Conservation (phyloP, 2,888 invertebrate species). For the Tetragonisca angustula region DNA sequence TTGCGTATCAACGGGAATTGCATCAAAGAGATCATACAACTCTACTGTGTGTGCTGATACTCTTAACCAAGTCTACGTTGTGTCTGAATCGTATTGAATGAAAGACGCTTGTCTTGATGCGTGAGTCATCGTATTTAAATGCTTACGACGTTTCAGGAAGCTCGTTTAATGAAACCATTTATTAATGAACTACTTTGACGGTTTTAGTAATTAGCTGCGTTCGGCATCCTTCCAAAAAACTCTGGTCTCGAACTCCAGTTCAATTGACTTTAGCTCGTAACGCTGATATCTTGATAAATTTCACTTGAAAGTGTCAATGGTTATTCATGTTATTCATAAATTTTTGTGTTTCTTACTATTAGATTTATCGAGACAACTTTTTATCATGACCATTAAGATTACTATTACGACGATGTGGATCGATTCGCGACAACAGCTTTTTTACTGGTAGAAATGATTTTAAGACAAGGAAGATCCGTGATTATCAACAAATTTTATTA, state of each 20-base stretch:
- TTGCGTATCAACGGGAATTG: conserved; percentile 74
- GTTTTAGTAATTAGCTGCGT: background rate
- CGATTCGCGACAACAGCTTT: no score
- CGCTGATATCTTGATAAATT: background rate
- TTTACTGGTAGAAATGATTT: no score
- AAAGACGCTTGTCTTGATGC: conserved; percentile 30
- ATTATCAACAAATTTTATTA: no score
- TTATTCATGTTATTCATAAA: no score
- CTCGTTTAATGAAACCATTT: conserved; percentile 15
- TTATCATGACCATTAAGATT: no score
- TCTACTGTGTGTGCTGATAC: conserved; percentile 29
- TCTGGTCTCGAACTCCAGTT: background rate
- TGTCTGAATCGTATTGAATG: conserved; percentile 31
- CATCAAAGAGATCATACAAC: conserved; percentile 30
- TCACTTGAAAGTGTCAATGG: background rate
- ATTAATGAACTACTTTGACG: conserved; percentile 1
- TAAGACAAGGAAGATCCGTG: no score
- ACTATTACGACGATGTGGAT: no score
- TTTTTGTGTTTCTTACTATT: no score
- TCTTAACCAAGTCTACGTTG: conserved; percentile 32
- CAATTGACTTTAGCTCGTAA: no score
- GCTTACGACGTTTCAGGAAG: conserved; percentile 10
- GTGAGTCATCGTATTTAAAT: conserved; percentile 22
- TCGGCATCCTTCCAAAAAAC: background rate
- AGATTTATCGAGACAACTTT: no score